These are phyloP conservation scores for Amphiprion ocellaris DNA, from an alignment of 2,113 vertebrate species.

Conservation along the genomic window DNA sequence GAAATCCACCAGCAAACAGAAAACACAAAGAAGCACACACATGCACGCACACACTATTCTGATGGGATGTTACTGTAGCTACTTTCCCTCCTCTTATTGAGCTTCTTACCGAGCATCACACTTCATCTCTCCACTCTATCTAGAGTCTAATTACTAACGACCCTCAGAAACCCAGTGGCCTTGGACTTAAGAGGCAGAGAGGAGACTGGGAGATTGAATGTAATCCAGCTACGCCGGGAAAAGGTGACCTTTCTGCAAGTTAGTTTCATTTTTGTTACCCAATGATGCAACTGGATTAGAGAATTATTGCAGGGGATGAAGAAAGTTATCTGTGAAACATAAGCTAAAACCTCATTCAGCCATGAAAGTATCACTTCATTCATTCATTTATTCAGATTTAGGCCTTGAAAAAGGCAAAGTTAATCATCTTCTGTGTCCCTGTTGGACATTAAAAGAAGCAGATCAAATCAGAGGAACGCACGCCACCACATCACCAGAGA, in stretches of 20 bases:
- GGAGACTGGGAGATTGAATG: conserved; percentile 72
- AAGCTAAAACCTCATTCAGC: conserved; percentile 47
- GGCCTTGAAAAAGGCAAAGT: conserved; percentile 23
- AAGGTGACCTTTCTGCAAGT: conserved; percentile 75
- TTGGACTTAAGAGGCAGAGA: conserved; percentile 74
- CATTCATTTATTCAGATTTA: conserved; percentile 36
- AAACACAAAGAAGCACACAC: conserved; percentile 2
- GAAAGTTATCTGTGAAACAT: conserved; percentile 52
- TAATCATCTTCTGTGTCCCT: conserved; percentile 47
- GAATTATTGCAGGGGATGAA: conserved; percentile 65
- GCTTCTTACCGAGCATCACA: conserved; percentile 50
- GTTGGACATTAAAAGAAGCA: conserved; percentile 53
- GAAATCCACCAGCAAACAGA: conserved; percentile 10
- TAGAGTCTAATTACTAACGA: conserved; percentile 68
- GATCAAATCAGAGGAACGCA: conserved; percentile 46
- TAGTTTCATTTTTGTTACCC: conserved; percentile 68
- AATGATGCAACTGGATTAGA: conserved; percentile 77
- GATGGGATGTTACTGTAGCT: conserved; percentile 32
- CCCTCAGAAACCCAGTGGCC: conserved; percentile 63
- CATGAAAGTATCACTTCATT: conserved; percentile 36
- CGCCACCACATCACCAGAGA: conserved; percentile 23
- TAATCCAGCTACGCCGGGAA: conserved; percentile 67
- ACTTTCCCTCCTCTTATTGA: conserved; percentile 53
- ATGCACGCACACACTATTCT: conserved; percentile 8
- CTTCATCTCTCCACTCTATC: conserved; percentile 50